phyloP scores from a whole-genome alignment of 2,113 vertebrate genomes.

The Pterocles burchelli region DNA sequence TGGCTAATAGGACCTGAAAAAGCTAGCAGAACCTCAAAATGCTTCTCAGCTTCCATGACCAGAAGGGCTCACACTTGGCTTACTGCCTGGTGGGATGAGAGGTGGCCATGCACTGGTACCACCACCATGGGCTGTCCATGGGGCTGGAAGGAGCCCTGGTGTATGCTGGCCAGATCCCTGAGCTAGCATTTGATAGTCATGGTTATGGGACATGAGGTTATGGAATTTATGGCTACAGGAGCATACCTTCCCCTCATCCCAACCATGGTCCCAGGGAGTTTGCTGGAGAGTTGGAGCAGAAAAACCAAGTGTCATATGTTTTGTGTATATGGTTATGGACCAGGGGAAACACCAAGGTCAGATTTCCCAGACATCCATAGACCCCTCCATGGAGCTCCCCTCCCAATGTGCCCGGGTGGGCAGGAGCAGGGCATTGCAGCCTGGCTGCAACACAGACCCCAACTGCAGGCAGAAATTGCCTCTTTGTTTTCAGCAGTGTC shows the following conservation, averaged over 20 bases:
- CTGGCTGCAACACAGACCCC: not conserved
- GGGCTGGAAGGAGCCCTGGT: not conserved
- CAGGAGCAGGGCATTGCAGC: not conserved
- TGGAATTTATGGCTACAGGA: not conserved
- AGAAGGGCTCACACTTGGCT: not conserved
- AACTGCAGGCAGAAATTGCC: not conserved
- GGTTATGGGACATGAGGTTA: fast-evolving
- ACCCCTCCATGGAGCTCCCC: not conserved
- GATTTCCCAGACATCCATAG: not conserved
- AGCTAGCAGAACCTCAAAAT: not conserved
- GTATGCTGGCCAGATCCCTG: not conserved
- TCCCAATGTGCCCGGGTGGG: not conserved
- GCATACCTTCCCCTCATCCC: not conserved
- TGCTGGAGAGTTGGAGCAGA: not conserved
- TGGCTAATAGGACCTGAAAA: not conserved
- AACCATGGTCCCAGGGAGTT: not conserved
- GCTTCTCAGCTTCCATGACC: not conserved
- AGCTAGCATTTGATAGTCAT: not conserved
- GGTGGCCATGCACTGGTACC: too few species aligned
- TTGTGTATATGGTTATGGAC: not conserved
- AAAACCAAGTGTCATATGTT: not conserved
- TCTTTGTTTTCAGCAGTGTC: not conserved
- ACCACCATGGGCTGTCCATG: not conserved
- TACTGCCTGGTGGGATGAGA: not conserved
- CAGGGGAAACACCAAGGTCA: not conserved